A percentile compares a stretch with the other conserved stretches of the same genome.
These are phyloP conservation scores for Apodemus sylvaticus DNA, from an alignment of 2,113 vertebrate genomes.

Conservation along the genomic window DNA sequence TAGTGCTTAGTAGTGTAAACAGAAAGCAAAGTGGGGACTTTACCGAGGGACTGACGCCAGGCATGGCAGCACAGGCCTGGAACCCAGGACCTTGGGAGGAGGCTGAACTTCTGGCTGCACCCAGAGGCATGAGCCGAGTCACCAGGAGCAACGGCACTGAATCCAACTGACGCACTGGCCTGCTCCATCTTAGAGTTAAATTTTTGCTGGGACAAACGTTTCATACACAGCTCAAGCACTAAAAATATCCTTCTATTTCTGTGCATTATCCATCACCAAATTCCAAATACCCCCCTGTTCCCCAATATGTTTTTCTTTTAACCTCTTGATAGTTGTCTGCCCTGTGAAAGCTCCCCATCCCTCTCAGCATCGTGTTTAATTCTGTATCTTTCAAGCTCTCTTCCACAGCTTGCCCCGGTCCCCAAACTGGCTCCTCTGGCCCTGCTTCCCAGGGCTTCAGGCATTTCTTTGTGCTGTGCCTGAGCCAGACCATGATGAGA, in stretches of 20 bases:
- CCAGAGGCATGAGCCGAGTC: background rate
- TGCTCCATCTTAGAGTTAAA: background rate
- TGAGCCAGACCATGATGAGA: too few relatives aligned
- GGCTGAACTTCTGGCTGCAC: background rate
- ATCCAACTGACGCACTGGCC: background rate
- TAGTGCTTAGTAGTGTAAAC: background rate
- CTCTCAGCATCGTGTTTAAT: background rate
- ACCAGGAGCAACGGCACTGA: background rate
- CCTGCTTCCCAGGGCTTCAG: background rate
- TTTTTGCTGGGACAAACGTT: background rate
- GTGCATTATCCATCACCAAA: background rate
- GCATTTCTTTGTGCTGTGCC: background rate
- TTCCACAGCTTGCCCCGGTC: background rate
- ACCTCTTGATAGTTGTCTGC: background rate
- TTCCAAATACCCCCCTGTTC: background rate
- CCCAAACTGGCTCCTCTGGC: background rate
- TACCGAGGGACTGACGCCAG: background rate
- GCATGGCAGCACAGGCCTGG: background rate
- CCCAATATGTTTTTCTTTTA: background rate
- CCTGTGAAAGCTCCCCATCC: background rate
- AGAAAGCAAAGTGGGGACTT: background rate
- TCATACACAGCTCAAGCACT: background rate
- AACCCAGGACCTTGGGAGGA: background rate
- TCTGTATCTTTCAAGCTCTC: background rate
- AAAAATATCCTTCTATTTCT: background rate